Conservation (phyloP, 2,797 vertebrate species). For the Varecia variegata region DNA sequence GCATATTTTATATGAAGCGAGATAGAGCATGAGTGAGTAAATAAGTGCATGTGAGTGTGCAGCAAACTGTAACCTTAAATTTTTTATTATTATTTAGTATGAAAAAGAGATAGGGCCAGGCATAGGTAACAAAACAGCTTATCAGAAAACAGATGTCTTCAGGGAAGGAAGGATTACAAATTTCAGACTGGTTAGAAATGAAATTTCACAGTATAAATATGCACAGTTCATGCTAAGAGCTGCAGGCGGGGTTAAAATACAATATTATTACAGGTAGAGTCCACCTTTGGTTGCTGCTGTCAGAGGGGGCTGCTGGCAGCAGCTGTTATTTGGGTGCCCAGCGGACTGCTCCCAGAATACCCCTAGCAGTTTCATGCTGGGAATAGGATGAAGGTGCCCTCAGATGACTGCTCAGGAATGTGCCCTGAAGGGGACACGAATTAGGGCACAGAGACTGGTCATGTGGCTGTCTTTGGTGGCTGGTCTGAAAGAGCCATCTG, state of each 20-base stretch:
- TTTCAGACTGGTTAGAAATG: not conserved
- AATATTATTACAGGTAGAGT: not conserved
- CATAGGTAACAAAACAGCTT: not conserved
- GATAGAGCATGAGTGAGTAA: not conserved
- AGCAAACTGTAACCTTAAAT: not conserved
- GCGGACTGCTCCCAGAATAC: not conserved
- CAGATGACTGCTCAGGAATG: constrained; percentile 55
- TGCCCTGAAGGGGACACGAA: not conserved
- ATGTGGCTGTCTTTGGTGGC: not conserved
- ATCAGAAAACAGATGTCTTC: not conserved
- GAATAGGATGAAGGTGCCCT: not conserved
- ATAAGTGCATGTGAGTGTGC: not conserved
- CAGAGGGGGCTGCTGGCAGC: not conserved
- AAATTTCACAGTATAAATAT: not conserved
- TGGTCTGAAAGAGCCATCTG: not conserved
- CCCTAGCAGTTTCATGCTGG: not conserved
- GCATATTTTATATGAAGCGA: not conserved
- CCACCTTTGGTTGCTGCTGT: not conserved
- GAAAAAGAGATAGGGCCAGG: not conserved
- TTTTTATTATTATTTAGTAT: not conserved
- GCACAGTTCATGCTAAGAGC: not conserved
- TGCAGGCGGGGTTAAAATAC: not conserved
- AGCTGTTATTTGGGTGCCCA: not conserved
- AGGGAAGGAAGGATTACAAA: not conserved
- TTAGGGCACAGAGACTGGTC: not conserved